phyloP scores from a whole-genome alignment of 2,113 vertebrate genomes.

The Myotis davidii region DNA sequence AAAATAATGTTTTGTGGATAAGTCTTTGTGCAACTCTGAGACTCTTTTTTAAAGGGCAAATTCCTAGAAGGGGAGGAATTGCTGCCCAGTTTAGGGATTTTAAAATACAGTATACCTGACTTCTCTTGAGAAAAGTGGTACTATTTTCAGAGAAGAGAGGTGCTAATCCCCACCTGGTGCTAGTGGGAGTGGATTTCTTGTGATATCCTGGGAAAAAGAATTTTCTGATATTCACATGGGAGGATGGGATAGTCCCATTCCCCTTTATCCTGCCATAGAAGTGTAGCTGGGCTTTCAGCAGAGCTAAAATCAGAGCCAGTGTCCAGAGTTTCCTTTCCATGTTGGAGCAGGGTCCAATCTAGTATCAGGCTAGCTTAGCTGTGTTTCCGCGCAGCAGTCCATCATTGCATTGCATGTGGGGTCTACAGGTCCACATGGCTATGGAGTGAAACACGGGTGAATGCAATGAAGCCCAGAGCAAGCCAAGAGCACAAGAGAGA shows the following conservation, averaged over 20 bases:
- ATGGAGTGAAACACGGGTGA: neutral
- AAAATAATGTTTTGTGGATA: neutral
- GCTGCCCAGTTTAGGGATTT: neutral
- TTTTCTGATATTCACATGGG: neutral
- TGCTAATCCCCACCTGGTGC: neutral
- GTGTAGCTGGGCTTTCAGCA: neutral
- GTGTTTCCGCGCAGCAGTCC: neutral
- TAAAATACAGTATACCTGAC: neutral
- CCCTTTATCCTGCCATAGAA: neutral
- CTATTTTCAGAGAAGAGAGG: neutral
- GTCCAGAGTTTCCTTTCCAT: neutral
- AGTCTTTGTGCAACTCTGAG: neutral
- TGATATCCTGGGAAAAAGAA: neutral
- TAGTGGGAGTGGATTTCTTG: neutral
- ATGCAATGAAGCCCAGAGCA: neutral
- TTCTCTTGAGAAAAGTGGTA: conserved; percentile 14
- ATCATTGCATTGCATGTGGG: neutral
- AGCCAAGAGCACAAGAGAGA: neutral
- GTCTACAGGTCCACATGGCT: neutral
- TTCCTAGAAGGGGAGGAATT: neutral
- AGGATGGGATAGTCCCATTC: neutral
- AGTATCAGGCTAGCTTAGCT: neutral
- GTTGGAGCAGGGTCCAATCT: neutral
- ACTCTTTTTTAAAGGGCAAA: neutral
- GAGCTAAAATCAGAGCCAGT: neutral